phyloP scores from a whole-genome alignment of 2,113 vertebrate genomes.

The Osmerus eperlanus region DNA sequence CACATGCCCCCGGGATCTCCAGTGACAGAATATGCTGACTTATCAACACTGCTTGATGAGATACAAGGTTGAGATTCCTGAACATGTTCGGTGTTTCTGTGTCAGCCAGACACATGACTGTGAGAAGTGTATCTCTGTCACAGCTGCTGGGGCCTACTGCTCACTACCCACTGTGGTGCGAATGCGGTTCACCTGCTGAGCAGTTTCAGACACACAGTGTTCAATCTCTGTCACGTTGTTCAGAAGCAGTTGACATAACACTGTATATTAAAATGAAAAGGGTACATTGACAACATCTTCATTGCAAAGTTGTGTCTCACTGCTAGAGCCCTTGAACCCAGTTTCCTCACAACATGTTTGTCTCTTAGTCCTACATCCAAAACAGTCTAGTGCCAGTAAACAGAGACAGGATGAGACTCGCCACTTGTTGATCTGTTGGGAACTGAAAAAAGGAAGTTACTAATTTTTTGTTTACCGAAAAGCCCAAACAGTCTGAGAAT shows the following conservation, averaged over 20 bases:
- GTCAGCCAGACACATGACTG: slow-evolving; percentile 38
- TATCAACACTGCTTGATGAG: slow-evolving; percentile 62
- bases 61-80: slow-evolving; percentile 51
- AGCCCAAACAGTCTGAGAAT: slow-evolving; percentile 57
- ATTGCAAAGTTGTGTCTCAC: background rate
- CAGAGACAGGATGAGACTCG: slow-evolving; percentile 47
- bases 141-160: background rate
- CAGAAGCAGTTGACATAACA: too few relatives aligned
- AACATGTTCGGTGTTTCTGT: slow-evolving; percentile 48
- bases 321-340: background rate
- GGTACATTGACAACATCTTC: too few relatives aligned
- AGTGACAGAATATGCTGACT: slow-evolving; percentile 49
- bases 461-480: slow-evolving; percentile 62
- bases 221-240: too few relatives aligned
- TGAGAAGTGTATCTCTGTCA: slow-evolving; percentile 19
- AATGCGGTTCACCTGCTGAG: too few relatives aligned
- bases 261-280: too few relatives aligned
- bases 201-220: too few relatives aligned
- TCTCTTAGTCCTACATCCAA: slow-evolving; percentile 19
- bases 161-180: too few relatives aligned
- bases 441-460: slow-evolving; percentile 43
- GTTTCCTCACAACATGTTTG: slow-evolving; percentile 19
- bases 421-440: slow-evolving; percentile 44
- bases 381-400: slow-evolving; percentile 36
- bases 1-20: slow-evolving; percentile 44